These are phyloP conservation scores for Ahaetulla prasina DNA, from an alignment of 2,113 vertebrate genomes.

Conservation along the genomic window DNA sequence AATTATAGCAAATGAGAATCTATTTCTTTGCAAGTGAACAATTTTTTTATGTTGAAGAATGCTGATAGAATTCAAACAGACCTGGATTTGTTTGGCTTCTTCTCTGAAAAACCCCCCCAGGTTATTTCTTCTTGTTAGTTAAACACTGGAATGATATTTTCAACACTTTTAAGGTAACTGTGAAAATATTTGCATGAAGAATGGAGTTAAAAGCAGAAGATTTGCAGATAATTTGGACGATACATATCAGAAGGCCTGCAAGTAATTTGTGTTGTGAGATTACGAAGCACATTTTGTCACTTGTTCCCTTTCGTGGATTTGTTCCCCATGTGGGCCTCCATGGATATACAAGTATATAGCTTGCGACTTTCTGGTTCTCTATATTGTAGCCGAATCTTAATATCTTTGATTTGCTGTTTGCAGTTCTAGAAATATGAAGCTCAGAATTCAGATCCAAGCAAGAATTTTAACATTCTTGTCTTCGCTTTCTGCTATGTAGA, in stretches of 20 bases:
- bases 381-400: neutral
- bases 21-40: neutral
- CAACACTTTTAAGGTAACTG: neutral
- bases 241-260: neutral
- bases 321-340: neutral
- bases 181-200: neutral
- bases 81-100: neutral
- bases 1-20: neutral
- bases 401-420: neutral
- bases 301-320: neutral
- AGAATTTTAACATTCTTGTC: neutral
- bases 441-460: conserved; percentile 16
- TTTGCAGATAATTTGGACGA: neutral
- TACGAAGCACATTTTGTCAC: neutral
- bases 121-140: neutral
- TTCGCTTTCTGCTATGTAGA: conserved; percentile 29
- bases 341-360: neutral
- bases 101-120: neutral
- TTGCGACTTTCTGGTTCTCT: neutral
- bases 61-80: neutral
- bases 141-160: neutral
- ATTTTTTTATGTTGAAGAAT: neutral
- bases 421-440: conserved; percentile 1
- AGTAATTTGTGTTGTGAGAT: neutral
- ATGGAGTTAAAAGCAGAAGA: neutral